Conservation (phyloP, 2,888 invertebrate genomes). For the Athripsodes cinereus region DNA sequence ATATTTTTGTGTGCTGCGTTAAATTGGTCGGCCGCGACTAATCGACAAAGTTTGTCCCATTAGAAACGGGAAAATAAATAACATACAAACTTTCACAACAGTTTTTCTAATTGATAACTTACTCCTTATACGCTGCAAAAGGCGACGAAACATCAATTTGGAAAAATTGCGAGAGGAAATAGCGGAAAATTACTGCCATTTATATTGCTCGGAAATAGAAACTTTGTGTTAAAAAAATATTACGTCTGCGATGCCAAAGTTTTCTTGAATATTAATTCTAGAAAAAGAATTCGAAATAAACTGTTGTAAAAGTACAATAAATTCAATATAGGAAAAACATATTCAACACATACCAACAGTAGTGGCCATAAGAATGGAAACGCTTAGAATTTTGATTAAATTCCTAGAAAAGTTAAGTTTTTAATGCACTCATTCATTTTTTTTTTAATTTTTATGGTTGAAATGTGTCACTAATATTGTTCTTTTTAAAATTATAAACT, state of each 20-base stretch:
- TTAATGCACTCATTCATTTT: too few species aligned
- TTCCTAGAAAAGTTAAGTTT: too few species aligned
- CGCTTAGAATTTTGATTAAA: too few species aligned
- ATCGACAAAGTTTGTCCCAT: constrained; percentile 23
- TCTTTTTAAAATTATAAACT: too few species aligned
- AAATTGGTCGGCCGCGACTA: constrained; percentile 25
- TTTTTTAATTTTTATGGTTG: too few species aligned
- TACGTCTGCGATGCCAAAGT: neutral
- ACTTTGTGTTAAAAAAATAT: neutral
- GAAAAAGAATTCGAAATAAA: neutral
- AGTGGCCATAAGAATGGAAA: too few species aligned
- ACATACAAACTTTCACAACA: constrained; percentile 17
- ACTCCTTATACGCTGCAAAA: constrained; percentile 3
- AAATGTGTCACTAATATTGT: too few species aligned
- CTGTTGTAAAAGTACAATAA: neutral
- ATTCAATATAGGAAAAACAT: too few species aligned
- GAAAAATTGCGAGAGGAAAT: constrained; percentile 14
- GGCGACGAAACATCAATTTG: constrained; percentile 22
- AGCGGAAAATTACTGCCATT: constrained; percentile 8
- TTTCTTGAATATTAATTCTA: neutral
- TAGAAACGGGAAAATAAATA: constrained; percentile 24
- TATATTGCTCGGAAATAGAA: neutral
- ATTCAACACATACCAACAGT: too few species aligned
- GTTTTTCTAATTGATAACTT: constrained; percentile 23
- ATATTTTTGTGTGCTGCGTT: neutral